Evolutionary conservation across 1,140 invertebrate genomes (phyloP), one percentile per base, ranked within the genome.

Genomic region (Caenorhabditis latens): DNA sequence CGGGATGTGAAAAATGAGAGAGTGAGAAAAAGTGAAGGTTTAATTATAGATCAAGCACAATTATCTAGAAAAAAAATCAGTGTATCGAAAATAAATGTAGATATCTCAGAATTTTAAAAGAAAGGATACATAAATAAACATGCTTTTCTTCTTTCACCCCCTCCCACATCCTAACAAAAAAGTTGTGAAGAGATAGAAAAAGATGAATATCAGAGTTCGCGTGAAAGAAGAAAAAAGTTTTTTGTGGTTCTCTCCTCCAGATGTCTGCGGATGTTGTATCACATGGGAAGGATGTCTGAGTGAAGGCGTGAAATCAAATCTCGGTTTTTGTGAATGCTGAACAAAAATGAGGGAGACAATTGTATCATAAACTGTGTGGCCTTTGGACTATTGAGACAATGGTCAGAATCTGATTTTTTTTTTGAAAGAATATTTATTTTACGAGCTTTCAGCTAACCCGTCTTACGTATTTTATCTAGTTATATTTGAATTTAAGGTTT

Each of bases 221-320:
- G 67, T 32, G 43, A 19, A 14, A 42, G 43, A 14, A 46, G 42
- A 8, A 14, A 65, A 40, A 65, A 40, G 6, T 40, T 48, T 71
- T 71, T 71, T 46, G 11, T 32, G 67, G 67, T 43, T 42, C 67
- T 71, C 63, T 32, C 40, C 63, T 42, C 42, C 67, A 71, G 67
- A 71, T 71, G 67, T 71, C 67, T 71, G 67, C 43, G 67, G 67
- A 71, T 71, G 67, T 48, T 71, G 43, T 71, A 48, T 71, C 67
- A 71, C 67, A 71, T 71, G 67, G 61, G 67, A 42, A 24, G 67
- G 43, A 71, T 46, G 67, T 71, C 19, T 71, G 67, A 71, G 67
- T 43, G 43, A 71, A 71, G 42, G 67, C 67, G 67, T 71, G 67
- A 71, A 71, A 71, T 71, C 67, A 71, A 71, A 71, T 71, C 40